These are phyloP conservation scores for Nomada hirtipes DNA, from an alignment of 2,888 invertebrate genomes.

Conservation along the genomic window DNA sequence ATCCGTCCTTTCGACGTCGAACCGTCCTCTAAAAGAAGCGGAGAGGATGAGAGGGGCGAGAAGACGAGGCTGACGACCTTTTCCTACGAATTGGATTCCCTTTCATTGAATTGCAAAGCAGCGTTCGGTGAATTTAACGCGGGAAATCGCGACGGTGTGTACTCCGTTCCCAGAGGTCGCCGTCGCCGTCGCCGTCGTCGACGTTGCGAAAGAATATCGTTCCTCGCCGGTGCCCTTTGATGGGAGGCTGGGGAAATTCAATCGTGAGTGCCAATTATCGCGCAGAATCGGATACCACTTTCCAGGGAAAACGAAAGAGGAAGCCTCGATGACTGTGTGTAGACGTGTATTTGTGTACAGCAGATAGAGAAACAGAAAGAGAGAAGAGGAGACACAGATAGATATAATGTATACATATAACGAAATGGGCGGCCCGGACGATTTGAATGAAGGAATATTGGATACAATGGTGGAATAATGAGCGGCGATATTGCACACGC, in stretches of 20 bases:
- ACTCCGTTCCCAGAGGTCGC: conserved; percentile 50
- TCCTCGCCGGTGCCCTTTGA: conserved; percentile 41
- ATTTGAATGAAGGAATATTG: conserved; percentile 47
- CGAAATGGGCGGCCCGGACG: conserved; percentile 36
- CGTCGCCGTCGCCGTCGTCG: conserved; percentile 39
- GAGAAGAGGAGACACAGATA: neutral
- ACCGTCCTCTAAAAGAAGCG: neutral
- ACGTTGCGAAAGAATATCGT: conserved; percentile 62
- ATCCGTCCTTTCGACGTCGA: conserved; percentile 28
- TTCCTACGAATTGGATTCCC: conserved; percentile 67
- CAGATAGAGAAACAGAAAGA: neutral
- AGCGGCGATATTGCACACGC: conserved; percentile 29
- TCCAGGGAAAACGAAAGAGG: conserved; percentile 34
- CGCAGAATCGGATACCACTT: conserved; percentile 68
- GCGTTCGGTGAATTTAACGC: conserved; percentile 72
- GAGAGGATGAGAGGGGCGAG: conserved; percentile 10
- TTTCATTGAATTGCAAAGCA: conserved; percentile 75
- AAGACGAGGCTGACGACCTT: conserved; percentile 15
- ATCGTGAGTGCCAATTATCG: conserved; percentile 72
- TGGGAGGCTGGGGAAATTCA: conserved; percentile 64
- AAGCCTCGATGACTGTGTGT: neutral
- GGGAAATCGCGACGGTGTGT: conserved; percentile 65
- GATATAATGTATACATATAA: neutral
- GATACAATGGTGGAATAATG: conserved; percentile 55
- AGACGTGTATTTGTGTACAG: neutral